These are phyloP conservation scores for Cassiopea andromeda DNA, from an alignment of 30 jellyfish, hydroid and myxozoan genomes.

Conservation along the genomic window DNA sequence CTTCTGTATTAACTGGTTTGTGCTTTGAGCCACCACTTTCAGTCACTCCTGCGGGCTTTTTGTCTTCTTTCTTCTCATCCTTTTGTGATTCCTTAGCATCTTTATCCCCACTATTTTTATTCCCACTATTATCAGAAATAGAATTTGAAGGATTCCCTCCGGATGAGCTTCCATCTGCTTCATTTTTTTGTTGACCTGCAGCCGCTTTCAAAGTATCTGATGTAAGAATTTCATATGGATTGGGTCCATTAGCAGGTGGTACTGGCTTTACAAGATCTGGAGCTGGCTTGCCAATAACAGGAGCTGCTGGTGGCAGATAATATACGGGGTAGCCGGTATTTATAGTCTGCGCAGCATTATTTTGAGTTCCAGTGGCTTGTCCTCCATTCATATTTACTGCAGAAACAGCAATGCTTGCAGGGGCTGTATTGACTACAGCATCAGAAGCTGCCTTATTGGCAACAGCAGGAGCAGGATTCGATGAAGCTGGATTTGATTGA, in stretches of 20 bases:
- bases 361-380: slow-evolving; percentile 1
- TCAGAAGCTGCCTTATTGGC: slow-evolving; percentile 54
- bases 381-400: slow-evolving; percentile 64
- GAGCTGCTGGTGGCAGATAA: slow-evolving; percentile 68
- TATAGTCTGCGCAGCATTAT: slow-evolving; percentile 46
- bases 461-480: slow-evolving; percentile 35
- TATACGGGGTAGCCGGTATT: slow-evolving; percentile 74
- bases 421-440: slow-evolving; percentile 46
- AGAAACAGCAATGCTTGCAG: slow-evolving; percentile 60
- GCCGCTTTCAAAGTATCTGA: slow-evolving; percentile 70
- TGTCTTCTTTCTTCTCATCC: slow-evolving; percentile 10
- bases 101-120: slow-evolving; percentile 29
- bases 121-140: slow-evolving; percentile 33
- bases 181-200: slow-evolving; percentile 39
- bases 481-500: slow-evolving; percentile 6
- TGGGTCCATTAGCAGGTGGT: slow-evolving; percentile 85
- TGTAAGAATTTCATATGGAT: slow-evolving; percentile 81
- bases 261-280: slow-evolving; percentile 70
- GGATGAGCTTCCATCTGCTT: slow-evolving; percentile 48
- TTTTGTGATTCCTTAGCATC: background rate
- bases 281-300: slow-evolving; percentile 64
- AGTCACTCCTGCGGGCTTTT: slow-evolving; percentile 8
- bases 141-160: slow-evolving; percentile 38
- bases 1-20: slow-evolving; percentile 60
- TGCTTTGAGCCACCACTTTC: slow-evolving; percentile 30